Evolutionary conservation across 2,797 vertebrate genomes (phyloP).

Genomic region (Anguilla pacifica): DNA sequence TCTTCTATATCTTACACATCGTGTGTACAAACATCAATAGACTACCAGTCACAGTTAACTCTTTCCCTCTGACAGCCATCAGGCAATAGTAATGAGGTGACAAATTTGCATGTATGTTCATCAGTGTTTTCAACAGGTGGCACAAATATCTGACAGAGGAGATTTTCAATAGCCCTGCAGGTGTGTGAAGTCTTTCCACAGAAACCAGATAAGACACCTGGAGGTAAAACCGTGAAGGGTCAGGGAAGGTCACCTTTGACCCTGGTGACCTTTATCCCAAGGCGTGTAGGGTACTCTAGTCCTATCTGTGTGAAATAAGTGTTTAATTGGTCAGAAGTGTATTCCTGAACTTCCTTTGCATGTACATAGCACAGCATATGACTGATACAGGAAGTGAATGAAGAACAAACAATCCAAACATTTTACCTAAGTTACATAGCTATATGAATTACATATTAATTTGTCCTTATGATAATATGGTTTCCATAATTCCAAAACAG

Average conservation of each 20-base stretch:
- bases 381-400: not conserved
- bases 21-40: not conserved
- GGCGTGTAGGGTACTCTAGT: not conserved
- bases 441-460: not conserved
- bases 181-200: not conserved
- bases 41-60: not conserved
- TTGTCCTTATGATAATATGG: not conserved
- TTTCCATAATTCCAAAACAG: not conserved
- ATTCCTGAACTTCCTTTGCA: not conserved
- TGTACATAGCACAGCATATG: not conserved
- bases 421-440: not conserved
- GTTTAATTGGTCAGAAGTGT: not conserved
- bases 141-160: not conserved
- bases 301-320: not conserved
- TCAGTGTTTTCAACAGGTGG: conserved; percentile 6
- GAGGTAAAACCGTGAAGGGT: conserved; percentile 7
- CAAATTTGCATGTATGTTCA: not conserved
- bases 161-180: not conserved
- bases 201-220: conserved; percentile 10
- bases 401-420: not conserved
- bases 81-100: not conserved
- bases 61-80: not conserved
- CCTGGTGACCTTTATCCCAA: not conserved
- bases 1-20: not conserved
- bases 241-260: not conserved